Percentiles rank a stretch among this genome's conserved stretches.
Conservation (phyloP, 92 coral and sea anemone species). For the Parazoanthus darwini region DNA sequence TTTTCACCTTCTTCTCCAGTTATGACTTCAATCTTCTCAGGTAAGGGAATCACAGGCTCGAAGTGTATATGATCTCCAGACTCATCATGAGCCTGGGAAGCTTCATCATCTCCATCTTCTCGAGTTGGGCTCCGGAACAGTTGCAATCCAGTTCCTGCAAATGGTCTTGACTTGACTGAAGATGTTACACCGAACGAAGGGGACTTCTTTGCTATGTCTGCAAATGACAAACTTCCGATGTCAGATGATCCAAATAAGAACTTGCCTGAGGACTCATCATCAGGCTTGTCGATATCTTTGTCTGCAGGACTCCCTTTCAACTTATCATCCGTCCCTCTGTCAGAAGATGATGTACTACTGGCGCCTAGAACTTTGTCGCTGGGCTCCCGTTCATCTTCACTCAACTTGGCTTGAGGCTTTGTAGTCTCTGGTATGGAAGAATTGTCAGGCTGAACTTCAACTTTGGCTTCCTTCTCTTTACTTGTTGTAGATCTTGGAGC, state of each 20-base stretch:
- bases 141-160: constrained; percentile 48
- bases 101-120: constrained; percentile 50
- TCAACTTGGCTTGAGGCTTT: not conserved
- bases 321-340: not conserved
- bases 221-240: constrained; percentile 73
- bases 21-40: constrained; percentile 68
- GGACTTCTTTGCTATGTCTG: constrained; percentile 54
- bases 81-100: constrained; percentile 58
- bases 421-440: not conserved
- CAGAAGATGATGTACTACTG: not conserved
- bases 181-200: constrained; percentile 16
- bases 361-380: not conserved
- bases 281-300: not conserved
- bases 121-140: constrained; percentile 43
- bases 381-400: not conserved
- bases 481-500: constrained; percentile 30
- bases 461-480: too few relatives aligned
- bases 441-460: not conserved
- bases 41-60: constrained; percentile 88
- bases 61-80: constrained; percentile 61
- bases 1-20: constrained; percentile 96
- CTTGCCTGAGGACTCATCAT: not conserved
- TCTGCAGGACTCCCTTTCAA: not conserved
- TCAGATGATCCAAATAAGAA: constrained; percentile 85
- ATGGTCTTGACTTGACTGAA: constrained; percentile 30